Base-by-base conservation (phyloP, 2,797 vertebrate species). In the Sebastes dallii region DNA sequence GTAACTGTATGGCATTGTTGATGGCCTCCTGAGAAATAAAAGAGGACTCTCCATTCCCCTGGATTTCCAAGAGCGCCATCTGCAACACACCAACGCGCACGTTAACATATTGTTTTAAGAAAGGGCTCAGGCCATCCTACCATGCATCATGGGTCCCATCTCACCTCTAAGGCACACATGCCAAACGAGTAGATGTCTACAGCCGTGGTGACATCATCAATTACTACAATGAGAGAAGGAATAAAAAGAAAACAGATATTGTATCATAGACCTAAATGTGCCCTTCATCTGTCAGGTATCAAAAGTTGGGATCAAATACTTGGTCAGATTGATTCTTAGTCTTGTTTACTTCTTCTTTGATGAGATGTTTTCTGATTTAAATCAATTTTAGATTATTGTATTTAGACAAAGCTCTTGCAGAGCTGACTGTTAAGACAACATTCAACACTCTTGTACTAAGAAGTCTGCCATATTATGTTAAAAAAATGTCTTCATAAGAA, bases 171-270 rank as follows among this genome's bases (percentile, higher is more conserved):
- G 24, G 98, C 98, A 94, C 98, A 99, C 97, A 99, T 99, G 90
- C 98, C 98, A 56, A 99, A 99, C 34, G 98, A 99, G 89, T 99
- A 99, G 89, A 99, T 99, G 88, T 99, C 98, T 88, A 98, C 97
- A 22, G 98, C 98, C 0, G 98, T 99, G 78, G 98, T 99, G 87
- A 99, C 97, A 7, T 97, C 97, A 50, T 97, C 96, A 86, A 97
- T 97, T 91, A 96, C 98, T 99, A 91, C 10, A 81, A 32, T 6
- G 9, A 64, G 59, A 74, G 25, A 71, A 29, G 74, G 8, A 67
- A 68, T 29, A 32, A 27, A 39, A 56, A 36, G 7, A 50, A 69
- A 24, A 73, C n/a, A 78, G 25, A 56, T 66, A 55, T 64, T 14
- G 50, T 52, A 46, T 68, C 30, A 50, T 10, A 55, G 0, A 71